phyloP scores from a whole-genome alignment of 2,888 invertebrate genomes.

The Craniophora ligustri region DNA sequence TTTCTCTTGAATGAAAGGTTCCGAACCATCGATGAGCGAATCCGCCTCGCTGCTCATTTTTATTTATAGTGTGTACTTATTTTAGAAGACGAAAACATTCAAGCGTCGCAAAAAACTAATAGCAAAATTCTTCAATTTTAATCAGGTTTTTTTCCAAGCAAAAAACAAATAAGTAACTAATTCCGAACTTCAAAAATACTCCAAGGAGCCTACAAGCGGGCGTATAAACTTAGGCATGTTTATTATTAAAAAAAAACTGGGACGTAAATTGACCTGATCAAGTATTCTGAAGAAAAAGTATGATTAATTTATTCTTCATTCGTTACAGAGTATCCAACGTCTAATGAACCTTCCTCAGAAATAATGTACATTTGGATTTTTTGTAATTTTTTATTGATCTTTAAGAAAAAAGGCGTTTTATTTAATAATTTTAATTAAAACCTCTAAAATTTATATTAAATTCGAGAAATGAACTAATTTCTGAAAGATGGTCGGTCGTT shows the following conservation, averaged over 20 bases:
- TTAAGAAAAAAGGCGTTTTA: too few relatives aligned
- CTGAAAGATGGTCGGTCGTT: too few relatives aligned
- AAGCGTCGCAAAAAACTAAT: background rate
- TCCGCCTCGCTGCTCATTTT: too few relatives aligned
- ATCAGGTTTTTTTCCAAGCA: background rate
- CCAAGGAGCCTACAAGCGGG: background rate
- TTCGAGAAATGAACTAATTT: too few relatives aligned
- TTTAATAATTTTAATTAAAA: too few relatives aligned
- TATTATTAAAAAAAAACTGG: slow-evolving; percentile 23
- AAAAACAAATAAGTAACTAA: slow-evolving; percentile 5
- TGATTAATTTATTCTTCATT: slow-evolving; percentile 43
- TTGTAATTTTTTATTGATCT: too few relatives aligned
- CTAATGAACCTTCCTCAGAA: slow-evolving; percentile 29
- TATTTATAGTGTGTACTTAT: too few relatives aligned
- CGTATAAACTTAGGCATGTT: slow-evolving; percentile 5
- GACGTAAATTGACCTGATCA: slow-evolving; percentile 27
- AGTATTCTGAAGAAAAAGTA: slow-evolving; percentile 33
- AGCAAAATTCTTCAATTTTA: background rate
- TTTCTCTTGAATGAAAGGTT: too few relatives aligned
- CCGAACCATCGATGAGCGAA: too few relatives aligned
- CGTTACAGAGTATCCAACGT: slow-evolving; percentile 5
- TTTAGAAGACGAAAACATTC: too few relatives aligned
- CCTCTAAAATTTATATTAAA: too few relatives aligned
- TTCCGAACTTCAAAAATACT: slow-evolving; percentile 15
- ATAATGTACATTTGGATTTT: slow-evolving; percentile 29